Evolutionary conservation across 92 coral and sea anemone genomes (phyloP).

Genomic region (Epizoanthus scotinus): DNA sequence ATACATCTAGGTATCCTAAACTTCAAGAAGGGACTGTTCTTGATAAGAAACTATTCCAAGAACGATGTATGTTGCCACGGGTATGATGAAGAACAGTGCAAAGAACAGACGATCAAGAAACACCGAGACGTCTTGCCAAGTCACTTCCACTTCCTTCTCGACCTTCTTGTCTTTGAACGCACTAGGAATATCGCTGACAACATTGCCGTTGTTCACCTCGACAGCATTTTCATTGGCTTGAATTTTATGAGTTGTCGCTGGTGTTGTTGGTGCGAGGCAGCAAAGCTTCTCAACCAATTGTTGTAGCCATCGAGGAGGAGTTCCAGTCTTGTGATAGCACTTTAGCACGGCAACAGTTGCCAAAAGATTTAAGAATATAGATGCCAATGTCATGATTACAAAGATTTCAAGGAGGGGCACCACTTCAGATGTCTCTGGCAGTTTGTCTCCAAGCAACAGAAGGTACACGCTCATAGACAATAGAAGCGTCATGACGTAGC

Average conservation of each 20-base stretch:
- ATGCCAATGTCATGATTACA: slow-evolving; percentile 64
- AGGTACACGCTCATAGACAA: slow-evolving; percentile 82
- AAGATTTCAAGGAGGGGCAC: slow-evolving; percentile 71
- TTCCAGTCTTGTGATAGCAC: slow-evolving; percentile 22
- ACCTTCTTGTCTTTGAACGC: neutral
- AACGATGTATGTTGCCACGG: neutral
- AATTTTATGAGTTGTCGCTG: neutral
- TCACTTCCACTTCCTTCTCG: slow-evolving; percentile 1
- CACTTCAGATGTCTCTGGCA: slow-evolving; percentile 80
- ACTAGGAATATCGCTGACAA: neutral
- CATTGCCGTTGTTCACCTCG: neutral
- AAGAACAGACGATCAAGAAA: slow-evolving; percentile 23
- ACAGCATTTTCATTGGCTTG: neutral
- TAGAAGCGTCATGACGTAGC: slow-evolving; percentile 75
- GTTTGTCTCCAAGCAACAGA: slow-evolving; percentile 67
- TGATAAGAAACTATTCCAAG: slow-evolving; percentile 1
- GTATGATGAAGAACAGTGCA: slow-evolving; percentile 6
- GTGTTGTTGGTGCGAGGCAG: neutral
- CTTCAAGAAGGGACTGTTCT: slow-evolving; percentile 1
- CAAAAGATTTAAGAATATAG: slow-evolving; percentile 62
- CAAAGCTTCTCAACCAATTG: neutral
- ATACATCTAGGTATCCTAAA: neutral
- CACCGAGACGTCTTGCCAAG: slow-evolving; percentile 21
- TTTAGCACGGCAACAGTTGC: slow-evolving; percentile 67
- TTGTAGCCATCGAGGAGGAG: slow-evolving; percentile 9